Evolutionary conservation across 2,113 vertebrate species (phyloP), one percentile per base, ranked within the genome.

Genomic region (Cygnus atratus): DNA sequence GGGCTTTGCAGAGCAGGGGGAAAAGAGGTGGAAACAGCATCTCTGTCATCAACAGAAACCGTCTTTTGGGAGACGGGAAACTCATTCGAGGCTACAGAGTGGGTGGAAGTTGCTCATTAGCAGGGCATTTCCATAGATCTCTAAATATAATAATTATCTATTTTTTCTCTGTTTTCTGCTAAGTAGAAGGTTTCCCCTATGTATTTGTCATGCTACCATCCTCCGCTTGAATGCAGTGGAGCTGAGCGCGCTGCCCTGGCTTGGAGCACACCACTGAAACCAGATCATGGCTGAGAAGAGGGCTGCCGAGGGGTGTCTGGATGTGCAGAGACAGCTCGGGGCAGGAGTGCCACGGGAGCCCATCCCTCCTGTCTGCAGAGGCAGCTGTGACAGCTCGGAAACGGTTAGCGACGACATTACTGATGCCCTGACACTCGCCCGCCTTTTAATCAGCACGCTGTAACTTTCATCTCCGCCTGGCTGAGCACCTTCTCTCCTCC

Each of bases 341-440:
- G 97, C 98, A 88, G 71, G 95, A 96, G 97, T 97, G 97, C 97
- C 97, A 91, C 97, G 12, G n/a, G n/a, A 79, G n/a, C 84, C 77
- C 11, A 2, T 87, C 65, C 62, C 59, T 93, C 48, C 75, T 88
- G 41, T 13, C 31, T 1, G 66, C 9, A 9, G 61, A 67, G 67
- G 83, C 59, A 90, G 72, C 68, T 0, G 14, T 88, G 84, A 86
- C 90, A 94, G 62, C 95, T 97, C 96, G 94, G 66, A 15, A 22
- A 16, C 14, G 26, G 70, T 39, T 78, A 85, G 61, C 4, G 9
- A 13, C 6, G 6, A 54, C 8, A 8, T 65, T 37, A 61, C 87
- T 86, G 75, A 75, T 84, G 78, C 57, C 41, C 67, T 95, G 90
- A 91, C 72, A 61, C 41, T 61, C 1, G 19, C 91, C 79, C 20